A percentile compares a stretch with the other conserved stretches of the same genome.
These are phyloP conservation scores for Chaunax sp. DNA, from an alignment of 2,797 vertebrate species.

Conservation along the genomic window DNA sequence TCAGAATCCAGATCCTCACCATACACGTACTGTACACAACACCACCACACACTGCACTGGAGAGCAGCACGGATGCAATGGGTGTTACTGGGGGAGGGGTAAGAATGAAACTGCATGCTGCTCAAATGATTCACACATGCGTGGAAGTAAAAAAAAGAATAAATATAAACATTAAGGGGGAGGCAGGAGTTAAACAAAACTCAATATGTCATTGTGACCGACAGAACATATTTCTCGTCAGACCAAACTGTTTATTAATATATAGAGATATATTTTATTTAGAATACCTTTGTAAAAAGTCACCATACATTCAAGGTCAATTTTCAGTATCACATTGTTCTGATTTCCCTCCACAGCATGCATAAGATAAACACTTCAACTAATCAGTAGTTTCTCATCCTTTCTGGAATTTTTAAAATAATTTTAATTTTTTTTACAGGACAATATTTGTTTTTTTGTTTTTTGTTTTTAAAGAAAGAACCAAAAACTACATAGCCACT, in stretches of 20 bases:
- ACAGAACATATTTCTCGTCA: constrained; percentile 80
- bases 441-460: constrained; percentile 65
- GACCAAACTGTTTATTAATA: constrained; percentile 88
- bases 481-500: constrained; percentile 80
- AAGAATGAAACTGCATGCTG: constrained; percentile 52
- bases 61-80: constrained; percentile 43
- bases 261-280: constrained; percentile 89
- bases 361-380: constrained; percentile 83
- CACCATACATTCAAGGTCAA: constrained; percentile 90
- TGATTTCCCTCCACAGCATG: constrained; percentile 86
- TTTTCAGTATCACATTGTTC: constrained; percentile 80
- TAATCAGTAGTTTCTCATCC: constrained; percentile 70
- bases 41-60: constrained; percentile 36
- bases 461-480: constrained; percentile 64
- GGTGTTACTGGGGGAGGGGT: constrained; percentile 11
- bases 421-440: constrained; percentile 71
- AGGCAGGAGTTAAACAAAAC: constrained; percentile 38
- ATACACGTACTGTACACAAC: constrained; percentile 28
- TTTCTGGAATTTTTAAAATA: constrained; percentile 65
- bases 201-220: constrained; percentile 51
- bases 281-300: constrained; percentile 89
- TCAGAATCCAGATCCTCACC: constrained; percentile 37
- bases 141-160: not conserved
- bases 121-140: constrained; percentile 41
- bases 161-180: not conserved